Evolutionary conservation across 92 coral and sea anemone genomes (phyloP), one percentile per base, ranked within the genome.

Genomic region (Bergia puertoricense): DNA sequence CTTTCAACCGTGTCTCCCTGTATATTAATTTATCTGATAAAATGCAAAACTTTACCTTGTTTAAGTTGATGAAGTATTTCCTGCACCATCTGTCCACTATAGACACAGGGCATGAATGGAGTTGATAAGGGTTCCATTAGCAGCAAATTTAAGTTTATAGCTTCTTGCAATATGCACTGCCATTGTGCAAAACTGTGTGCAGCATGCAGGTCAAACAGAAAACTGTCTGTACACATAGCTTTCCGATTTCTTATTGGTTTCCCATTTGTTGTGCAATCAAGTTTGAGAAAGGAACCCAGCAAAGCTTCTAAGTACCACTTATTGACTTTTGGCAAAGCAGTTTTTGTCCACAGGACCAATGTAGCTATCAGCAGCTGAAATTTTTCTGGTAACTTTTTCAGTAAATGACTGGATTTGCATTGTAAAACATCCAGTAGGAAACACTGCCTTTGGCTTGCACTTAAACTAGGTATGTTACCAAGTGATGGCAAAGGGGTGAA

Each of bases 151-250:
- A 92, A 23, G 22, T 80, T 59, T 36, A 92, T 50, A 43, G 90
- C 88, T 30, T 89, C 94, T 39, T 67, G 74, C 54, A 92, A 15
- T 44, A 92, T 79, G 71, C 92, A 85, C 89, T 92, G 94, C 94
- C 94, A 92, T 73, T 92, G 94, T 73, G 88, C 89, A 57, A 74
- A 92, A 18, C 94, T 92, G 81, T 92, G 94, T 41, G 90, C 90
- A 2, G 90, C 94, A 51, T 40, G 54, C 76, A 81, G 36, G 74
- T 89, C 81, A 72, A 92, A 81, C 6, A n/a, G 72, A 39, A 79
- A 75, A 43, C 36, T 44, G 4, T 6, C 40, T 11, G n/a, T 50
- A 48, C 22, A 13, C 16, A 15, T 76, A 16, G 8, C 23, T 54
- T 43, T 43, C 23, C 6, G 77, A 3, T 46, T 84, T 48, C 40